phyloP scores from a whole-genome alignment of 2,113 vertebrate genomes.

The Puntigrus tetrazona region DNA sequence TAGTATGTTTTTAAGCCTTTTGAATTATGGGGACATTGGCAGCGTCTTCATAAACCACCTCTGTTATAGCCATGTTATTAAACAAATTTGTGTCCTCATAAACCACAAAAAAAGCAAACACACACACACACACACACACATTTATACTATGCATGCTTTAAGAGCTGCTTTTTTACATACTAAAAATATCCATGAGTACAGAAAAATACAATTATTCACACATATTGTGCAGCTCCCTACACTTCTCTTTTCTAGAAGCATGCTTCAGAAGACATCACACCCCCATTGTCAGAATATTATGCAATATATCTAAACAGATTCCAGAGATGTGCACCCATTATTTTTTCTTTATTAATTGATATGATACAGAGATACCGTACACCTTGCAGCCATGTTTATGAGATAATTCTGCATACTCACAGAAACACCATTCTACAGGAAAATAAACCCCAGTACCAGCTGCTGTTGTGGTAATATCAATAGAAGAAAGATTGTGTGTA shows the following conservation, averaged over 20 bases:
- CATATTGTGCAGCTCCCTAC: background rate
- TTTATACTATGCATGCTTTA: background rate
- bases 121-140: too few relatives aligned
- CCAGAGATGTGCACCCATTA: background rate
- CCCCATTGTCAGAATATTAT: background rate
- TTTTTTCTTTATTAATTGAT: background rate
- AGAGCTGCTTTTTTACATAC: background rate
- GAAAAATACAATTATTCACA: background rate
- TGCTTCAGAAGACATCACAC: background rate
- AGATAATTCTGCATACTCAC: constrained; percentile 5
- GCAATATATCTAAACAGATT: constrained; percentile 4
- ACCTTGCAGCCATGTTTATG: background rate
- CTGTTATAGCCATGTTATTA: too few relatives aligned
- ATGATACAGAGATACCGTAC: constrained; percentile 7
- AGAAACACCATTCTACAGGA: background rate
- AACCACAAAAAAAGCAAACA: too few relatives aligned
- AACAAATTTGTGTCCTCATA: too few relatives aligned
- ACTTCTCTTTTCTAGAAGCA: background rate
- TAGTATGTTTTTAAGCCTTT: too few relatives aligned
- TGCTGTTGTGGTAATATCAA: constrained; percentile 7
- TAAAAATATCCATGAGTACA: background rate
- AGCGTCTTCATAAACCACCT: too few relatives aligned
- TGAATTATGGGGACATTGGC: too few relatives aligned
- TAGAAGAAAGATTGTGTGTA: background rate
- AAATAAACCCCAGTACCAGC: background rate